Percentiles rank a stretch among this genome's conserved stretches.
Evolutionary conservation across 2,888 invertebrate genomes (phyloP).

Genomic region (Euplexia lucipara): DNA sequence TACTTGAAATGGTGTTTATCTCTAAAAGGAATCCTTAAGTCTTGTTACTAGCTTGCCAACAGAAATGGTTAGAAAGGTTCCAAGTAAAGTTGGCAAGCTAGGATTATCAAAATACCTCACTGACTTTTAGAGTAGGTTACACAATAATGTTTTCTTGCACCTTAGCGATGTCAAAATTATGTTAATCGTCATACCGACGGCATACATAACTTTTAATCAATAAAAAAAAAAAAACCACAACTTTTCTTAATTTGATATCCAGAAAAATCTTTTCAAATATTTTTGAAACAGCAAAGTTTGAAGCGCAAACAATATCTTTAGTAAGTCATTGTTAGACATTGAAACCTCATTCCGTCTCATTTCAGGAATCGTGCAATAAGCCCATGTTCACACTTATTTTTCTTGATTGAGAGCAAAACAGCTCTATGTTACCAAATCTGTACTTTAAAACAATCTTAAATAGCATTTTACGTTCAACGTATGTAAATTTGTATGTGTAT

Average conservation of each 20-base stretch:
- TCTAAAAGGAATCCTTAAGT: background rate
- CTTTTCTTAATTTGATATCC: slow-evolving; percentile 68
- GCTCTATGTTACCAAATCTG: slow-evolving; percentile 27
- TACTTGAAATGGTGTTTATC: slow-evolving; percentile 3
- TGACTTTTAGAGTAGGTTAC: background rate
- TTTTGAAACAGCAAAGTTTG: slow-evolving; percentile 63
- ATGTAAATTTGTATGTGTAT: too few relatives aligned
- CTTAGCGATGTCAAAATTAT: too few relatives aligned
- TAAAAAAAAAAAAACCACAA: too few relatives aligned
- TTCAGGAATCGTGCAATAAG: slow-evolving; percentile 80
- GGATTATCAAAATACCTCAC: background rate
- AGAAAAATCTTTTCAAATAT: slow-evolving; percentile 73
- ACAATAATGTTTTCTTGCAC: background rate
- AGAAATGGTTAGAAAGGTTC: background rate
- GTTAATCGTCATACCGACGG: background rate
- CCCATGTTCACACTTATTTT: slow-evolving; percentile 80
- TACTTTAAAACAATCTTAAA: slow-evolving; percentile 22
- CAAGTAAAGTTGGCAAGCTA: background rate
- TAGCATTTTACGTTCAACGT: too few relatives aligned
- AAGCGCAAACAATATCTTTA: slow-evolving; percentile 74
- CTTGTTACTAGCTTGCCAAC: slow-evolving; percentile 5
- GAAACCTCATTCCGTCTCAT: slow-evolving; percentile 74
- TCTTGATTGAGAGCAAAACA: slow-evolving; percentile 38
- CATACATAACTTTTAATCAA: slow-evolving; percentile 29
- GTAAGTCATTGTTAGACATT: slow-evolving; percentile 77